phyloP scores from a whole-genome alignment of 1,140 invertebrate genomes.

The Drosophila gunungcola region DNA sequence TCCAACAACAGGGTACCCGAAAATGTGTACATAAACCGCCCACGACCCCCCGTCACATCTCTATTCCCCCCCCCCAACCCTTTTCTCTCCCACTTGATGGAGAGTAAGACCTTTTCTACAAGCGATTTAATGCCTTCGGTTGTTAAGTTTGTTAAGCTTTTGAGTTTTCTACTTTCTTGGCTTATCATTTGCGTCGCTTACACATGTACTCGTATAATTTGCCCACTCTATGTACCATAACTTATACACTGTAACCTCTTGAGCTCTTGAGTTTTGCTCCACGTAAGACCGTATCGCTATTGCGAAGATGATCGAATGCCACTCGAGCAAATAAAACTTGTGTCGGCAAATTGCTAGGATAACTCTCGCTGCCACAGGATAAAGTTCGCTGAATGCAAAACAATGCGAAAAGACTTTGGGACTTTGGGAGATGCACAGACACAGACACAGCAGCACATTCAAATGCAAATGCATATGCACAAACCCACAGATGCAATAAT shows the following conservation, averaged over 20 bases:
- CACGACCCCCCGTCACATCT: constrained; percentile 10
- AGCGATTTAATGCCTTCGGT: constrained; percentile 49
- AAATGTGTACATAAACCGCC: constrained; percentile 38
- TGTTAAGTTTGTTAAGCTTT: constrained; percentile 36
- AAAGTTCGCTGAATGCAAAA: constrained; percentile 56
- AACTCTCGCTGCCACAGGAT: constrained; percentile 39
- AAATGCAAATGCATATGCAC: constrained; percentile 36
- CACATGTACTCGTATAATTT: constrained; percentile 32
- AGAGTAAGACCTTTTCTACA: constrained; percentile 28
- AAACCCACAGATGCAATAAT: constrained; percentile 59
- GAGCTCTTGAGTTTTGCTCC: constrained; percentile 79
- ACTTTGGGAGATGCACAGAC: constrained; percentile 21
- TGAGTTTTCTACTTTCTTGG: constrained; percentile 44
- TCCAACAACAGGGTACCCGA: constrained; percentile 2
- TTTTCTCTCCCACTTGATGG: background rate
- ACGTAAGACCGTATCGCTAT: constrained; percentile 66
- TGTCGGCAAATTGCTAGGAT: constrained; percentile 57
- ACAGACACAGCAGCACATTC: constrained; percentile 8
- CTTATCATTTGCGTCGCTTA: constrained; percentile 52
- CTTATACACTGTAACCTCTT: constrained; percentile 81
- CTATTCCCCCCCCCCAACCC: constrained; percentile 8
- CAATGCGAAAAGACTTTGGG: constrained; percentile 46
- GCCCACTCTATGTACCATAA: constrained; percentile 55
- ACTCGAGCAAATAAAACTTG: constrained; percentile 28
- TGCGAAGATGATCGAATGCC: constrained; percentile 50